These are phyloP conservation scores for Rallus crepitans DNA, from an alignment of 2,797 vertebrate genomes.

Conservation along the genomic window DNA sequence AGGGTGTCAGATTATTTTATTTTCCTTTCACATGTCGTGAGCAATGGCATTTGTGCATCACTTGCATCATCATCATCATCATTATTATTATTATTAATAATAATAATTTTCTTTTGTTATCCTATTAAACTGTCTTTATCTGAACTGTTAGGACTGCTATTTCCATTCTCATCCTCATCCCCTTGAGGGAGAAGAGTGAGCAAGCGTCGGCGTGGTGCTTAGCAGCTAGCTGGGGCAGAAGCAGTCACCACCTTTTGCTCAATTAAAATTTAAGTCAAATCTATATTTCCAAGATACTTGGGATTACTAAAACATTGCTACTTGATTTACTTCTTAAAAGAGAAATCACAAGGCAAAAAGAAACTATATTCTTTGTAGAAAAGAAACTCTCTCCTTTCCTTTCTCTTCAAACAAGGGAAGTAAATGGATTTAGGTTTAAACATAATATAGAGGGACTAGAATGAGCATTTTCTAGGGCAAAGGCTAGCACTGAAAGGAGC, in stretches of 20 bases:
- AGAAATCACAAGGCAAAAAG: neutral
- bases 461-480: neutral
- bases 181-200: too few species aligned
- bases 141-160: too few species aligned
- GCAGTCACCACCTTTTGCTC: neutral
- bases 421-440: slow-evolving; percentile 6
- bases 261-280: neutral
- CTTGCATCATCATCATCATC: too few species aligned
- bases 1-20: too few species aligned
- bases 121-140: too few species aligned
- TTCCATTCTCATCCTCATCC: too few species aligned
- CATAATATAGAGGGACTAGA: neutral
- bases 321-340: neutral
- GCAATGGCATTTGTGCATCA: too few species aligned
- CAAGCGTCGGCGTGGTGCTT: too few species aligned
- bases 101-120: too few species aligned
- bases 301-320: neutral
- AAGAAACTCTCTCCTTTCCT: neutral
- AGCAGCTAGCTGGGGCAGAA: too few species aligned
- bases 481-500: neutral
- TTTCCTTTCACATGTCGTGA: too few species aligned
- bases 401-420: neutral
- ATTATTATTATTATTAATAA: too few species aligned
- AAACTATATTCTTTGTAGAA: neutral
- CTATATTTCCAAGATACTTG: neutral